phyloP scores from a whole-genome alignment of 2,888 invertebrate genomes.

The Xestia sexstrigata region DNA sequence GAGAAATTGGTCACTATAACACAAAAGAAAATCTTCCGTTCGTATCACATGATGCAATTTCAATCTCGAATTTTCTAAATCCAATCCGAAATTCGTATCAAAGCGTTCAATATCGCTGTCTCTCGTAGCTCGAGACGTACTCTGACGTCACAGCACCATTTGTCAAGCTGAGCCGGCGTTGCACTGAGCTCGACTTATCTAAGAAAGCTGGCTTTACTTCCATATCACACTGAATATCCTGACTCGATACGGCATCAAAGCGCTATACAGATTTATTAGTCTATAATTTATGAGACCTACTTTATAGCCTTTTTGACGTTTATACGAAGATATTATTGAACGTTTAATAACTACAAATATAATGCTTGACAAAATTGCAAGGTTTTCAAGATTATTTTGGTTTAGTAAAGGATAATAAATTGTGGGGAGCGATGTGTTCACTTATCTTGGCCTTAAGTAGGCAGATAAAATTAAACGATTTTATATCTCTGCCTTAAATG shows the following conservation, averaged over 20 bases:
- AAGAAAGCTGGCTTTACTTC: constrained; percentile 81
- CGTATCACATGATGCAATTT: constrained; percentile 5
- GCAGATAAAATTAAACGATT: constrained; percentile 59
- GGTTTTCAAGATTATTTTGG: constrained; percentile 42
- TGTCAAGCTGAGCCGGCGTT: constrained; percentile 84
- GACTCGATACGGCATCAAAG: constrained; percentile 76
- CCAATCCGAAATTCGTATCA: constrained; percentile 47
- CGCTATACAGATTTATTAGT: constrained; percentile 74
- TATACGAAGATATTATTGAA: constrained; percentile 65
- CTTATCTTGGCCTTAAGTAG: constrained; percentile 51
- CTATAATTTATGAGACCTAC: constrained; percentile 70
- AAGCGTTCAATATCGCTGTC: constrained; percentile 62
- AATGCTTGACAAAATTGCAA: constrained; percentile 49
- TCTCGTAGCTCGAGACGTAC: constrained; percentile 56
- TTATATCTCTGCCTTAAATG: constrained; percentile 54
- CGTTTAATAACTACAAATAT: constrained; percentile 61
- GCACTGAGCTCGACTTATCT: constrained; percentile 85
- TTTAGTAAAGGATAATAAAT: constrained; percentile 44
- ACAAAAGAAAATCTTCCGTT: constrained; percentile 8
- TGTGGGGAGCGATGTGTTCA: constrained; percentile 44
- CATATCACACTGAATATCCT: constrained; percentile 82
- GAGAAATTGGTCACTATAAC: background rate
- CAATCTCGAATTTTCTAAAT: constrained; percentile 28
- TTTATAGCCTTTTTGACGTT: constrained; percentile 68
- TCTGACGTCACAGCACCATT: constrained; percentile 84